These are phyloP conservation scores for Acyrthosiphon pisum DNA, from an alignment of 1,140 invertebrate genomes.

Conservation along the genomic window DNA sequence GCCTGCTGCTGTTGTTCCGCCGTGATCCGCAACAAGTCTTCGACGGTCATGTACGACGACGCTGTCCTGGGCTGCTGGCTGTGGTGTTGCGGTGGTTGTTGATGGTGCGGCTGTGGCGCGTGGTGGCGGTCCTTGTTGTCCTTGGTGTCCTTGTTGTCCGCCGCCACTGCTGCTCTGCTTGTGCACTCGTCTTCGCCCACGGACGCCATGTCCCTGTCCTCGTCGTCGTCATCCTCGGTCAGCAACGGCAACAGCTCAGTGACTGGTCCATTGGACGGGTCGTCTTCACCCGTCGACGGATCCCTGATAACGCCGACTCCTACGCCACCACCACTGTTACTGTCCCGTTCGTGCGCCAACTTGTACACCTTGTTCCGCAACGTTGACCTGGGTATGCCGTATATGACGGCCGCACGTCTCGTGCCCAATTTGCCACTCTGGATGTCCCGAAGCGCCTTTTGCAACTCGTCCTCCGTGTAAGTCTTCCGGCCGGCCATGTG, in stretches of 20 bases:
- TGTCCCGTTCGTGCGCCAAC: conserved; percentile 75
- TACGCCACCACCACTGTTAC: conserved; percentile 62
- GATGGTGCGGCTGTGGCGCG: background rate
- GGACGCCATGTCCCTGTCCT: conserved; percentile 65
- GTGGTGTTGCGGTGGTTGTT: background rate
- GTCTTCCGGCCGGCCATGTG: conserved; percentile 71
- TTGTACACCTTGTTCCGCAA: conserved; percentile 94
- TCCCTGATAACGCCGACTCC: conserved; percentile 56
- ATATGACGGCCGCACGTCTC: conserved; percentile 88
- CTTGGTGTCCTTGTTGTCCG: too few relatives aligned
- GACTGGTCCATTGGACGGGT: background rate
- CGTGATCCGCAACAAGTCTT: conserved; percentile 65
- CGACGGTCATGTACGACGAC: conserved; percentile 68
- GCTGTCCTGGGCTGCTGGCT: background rate
- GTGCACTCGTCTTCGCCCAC: conserved; percentile 73
- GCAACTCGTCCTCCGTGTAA: conserved; percentile 91
- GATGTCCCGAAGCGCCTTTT: conserved; percentile 88
- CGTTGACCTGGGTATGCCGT: conserved; percentile 94
- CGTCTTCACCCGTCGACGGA: conserved; percentile 59
- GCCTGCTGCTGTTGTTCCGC: conserved; percentile 63
- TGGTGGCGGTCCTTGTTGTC: background rate
- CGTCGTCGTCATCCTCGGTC: conserved; percentile 67
- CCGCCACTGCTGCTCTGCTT: conserved; percentile 60
- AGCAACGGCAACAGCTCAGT: background rate
- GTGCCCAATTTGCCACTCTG: conserved; percentile 91